Base-by-base conservation (phyloP, 2,113 vertebrate genomes). In the Theristicus caerulescens region DNA sequence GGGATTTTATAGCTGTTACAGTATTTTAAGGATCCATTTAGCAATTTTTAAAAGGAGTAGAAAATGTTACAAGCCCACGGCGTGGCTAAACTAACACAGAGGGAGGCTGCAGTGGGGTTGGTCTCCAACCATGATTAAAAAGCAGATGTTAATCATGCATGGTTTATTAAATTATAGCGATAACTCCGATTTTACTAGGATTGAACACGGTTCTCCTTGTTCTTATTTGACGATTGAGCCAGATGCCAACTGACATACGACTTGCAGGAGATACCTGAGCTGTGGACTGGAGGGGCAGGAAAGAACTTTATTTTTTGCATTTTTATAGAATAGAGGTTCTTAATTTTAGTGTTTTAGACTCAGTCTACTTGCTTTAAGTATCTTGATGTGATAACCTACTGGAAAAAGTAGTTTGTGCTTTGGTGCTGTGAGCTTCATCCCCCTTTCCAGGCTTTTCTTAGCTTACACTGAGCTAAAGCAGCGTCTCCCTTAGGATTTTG, bases 131-230 rank as follows among this genome's bases (percentile, higher is more conserved):
- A 1, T 11, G 59, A 8, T 65, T 31, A 7, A 59, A 52, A 46
- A 72, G 34, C 34, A 44, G 62, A 15, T 65, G 32, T 78, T 65
- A 55, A 57, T 47, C 13, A 3, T 13, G 21, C 22, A 2, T 26
- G 22, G 31, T 31, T 52, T 49, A 7, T 78, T 25, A 46, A 59
- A 46, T 80, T 38, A 16, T 5, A 46, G 55, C 2, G 26, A 16
- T 38, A 36, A 51, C 15, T 54, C 16, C 2, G 34, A 31, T 76
- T 62, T 58, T 29, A 6, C 16, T 24, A 11, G 81, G n/a, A 6
- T 2, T 16, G 38, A n/a, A 21, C 3, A 0, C 9, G 0, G 6
- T 34, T 69, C 62, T 52, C 61, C 51, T 25, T n/a, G 38, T 0
- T 38, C 84, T 71, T 66, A 10, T 71, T 36, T 36, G 18, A 61